Evolutionary conservation across 1,140 invertebrate genomes (phyloP).

Genomic region (Microplitis demolitor): DNA sequence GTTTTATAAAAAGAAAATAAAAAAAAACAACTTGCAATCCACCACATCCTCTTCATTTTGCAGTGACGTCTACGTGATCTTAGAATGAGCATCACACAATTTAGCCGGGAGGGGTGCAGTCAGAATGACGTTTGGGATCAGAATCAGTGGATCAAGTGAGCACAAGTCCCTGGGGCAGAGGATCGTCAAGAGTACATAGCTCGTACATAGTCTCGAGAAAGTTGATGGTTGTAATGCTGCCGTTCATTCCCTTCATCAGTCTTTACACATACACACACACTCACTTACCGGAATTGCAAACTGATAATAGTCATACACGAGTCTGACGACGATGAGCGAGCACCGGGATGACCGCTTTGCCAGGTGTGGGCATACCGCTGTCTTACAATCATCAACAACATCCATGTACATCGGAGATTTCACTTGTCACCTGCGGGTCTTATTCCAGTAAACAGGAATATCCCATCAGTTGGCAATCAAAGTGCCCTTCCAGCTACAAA

Average conservation of each 20-base stretch:
- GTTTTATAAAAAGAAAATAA: neutral
- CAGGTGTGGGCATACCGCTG: slow-evolving; percentile 13
- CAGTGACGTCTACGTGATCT: neutral
- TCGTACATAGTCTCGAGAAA: neutral
- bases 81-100: neutral
- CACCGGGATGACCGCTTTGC: neutral
- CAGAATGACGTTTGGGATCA: neutral
- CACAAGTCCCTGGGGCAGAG: neutral
- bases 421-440: neutral
- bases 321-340: neutral
- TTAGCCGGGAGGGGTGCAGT: neutral
- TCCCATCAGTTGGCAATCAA: no score
- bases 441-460: neutral
- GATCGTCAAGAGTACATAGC: neutral
- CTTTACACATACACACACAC: neutral
- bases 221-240: neutral
- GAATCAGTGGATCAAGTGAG: neutral
- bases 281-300: neutral
- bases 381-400: neutral
- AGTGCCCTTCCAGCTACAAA: no score
- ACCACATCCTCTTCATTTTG: neutral
- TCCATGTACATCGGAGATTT: neutral
- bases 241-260: neutral
- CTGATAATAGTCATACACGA: neutral
- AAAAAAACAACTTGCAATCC: neutral